Base-by-base conservation (phyloP, 2,113 vertebrate genomes). In the Butorides virescens region DNA sequence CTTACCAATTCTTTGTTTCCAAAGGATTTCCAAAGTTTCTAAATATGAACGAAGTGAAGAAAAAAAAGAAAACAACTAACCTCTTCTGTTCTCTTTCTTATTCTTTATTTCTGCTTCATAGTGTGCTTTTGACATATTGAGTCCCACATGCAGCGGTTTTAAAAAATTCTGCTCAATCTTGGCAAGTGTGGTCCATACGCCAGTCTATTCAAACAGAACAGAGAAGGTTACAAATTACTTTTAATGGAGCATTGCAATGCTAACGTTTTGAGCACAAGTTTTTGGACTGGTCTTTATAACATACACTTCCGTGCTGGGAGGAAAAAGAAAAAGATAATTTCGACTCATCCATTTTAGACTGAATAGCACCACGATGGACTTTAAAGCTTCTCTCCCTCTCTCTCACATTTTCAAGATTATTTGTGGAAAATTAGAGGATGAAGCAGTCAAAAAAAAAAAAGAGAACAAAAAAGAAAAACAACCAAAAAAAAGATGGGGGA, bases 111-210 rank as follows among this genome's bases (percentile, higher is more conserved):
- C 98, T 91, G 98, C 97, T 84, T 98, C 97, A 90, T 99, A 99
- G 96, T 99, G 99, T 12, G 98, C 98, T 97, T 98, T 99, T 62
- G 99, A 99, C 98, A 99, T 98, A 96, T 98, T 98, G 88, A 99
- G 98, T 94, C 99, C 99, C 79, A 98, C 98, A 29, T 98, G 98
- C 44, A 99, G 97, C 56, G 98, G 98, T 95, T 98, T 99, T 89
- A 99, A 96, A 95, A 99, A 99, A 67, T 98, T 97, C 12, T 98
- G 98, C 91, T 99, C 97, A 94, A 99, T 98, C 94, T 98, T 98
- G 92, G 96, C 88, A 93, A 99, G 96, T 49, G 98, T 97, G 79
- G 97, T 97, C 99, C 99, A 99, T 90, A 99, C 93, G 68, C 97
- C 98, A 55, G 97, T 98, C 99, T 99, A 84, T 80, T 88, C 19